Percentiles rank a stretch among this genome's conserved stretches.
phyloP scores from a whole-genome alignment of 2,113 vertebrate genomes.

The Thamnophis sirtalis region DNA sequence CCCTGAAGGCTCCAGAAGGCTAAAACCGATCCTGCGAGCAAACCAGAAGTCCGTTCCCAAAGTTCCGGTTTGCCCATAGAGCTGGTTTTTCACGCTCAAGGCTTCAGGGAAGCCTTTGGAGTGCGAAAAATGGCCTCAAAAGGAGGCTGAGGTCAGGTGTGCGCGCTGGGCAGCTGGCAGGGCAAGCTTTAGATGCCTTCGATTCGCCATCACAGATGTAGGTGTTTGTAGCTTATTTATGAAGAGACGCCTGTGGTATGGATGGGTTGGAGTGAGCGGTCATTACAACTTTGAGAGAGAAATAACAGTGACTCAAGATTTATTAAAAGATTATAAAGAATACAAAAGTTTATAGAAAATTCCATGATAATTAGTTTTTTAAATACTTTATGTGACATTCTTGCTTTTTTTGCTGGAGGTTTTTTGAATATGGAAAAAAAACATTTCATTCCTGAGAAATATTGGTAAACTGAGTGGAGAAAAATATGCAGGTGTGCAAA shows the following conservation, averaged over 20 bases:
- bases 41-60: no score
- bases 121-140: no score
- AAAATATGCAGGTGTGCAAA: background rate
- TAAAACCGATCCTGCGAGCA: no score
- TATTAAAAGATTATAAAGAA: background rate
- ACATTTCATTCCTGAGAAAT: background rate
- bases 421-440: background rate
- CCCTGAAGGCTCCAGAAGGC: no score
- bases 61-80: no score
- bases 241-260: background rate
- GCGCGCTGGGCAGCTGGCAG: no score
- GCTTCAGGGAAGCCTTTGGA: no score
- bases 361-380: background rate
- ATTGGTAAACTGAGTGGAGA: background rate
- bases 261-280: background rate
- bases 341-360: background rate
- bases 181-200: no score
- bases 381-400: background rate
- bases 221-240: background rate
- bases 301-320: background rate
- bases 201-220: background rate
- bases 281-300: background rate
- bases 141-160: no score
- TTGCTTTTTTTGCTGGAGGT: background rate
- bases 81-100: no score